Evolutionary conservation across 2,113 vertebrate species (phyloP), one percentile per base, ranked within the genome.

Genomic region (Mormyrus iriodes): DNA sequence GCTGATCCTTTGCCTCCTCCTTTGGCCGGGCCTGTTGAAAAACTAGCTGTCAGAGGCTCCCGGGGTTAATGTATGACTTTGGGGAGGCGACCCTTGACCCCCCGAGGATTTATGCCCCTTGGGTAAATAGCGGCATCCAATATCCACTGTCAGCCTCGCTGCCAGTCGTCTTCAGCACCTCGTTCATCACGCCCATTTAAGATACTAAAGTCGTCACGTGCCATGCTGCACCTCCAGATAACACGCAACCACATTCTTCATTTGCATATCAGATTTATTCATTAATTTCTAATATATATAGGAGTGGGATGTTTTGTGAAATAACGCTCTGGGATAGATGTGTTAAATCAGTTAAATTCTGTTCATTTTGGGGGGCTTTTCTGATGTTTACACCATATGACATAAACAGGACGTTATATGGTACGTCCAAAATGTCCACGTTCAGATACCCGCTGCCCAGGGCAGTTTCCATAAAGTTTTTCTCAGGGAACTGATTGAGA

Each of bases 101-200:
- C 91, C 85, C 7, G 84, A 93, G 92, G 93, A 94, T 95, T 94
- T 95, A 95, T 96, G 92, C 90, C 92, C 90, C 92, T 93, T 94
- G 94, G 93, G 95, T 94, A 95, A 96, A 95, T 95, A 95, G 94
- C 94, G 93, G 92, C 91, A 83, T 93, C 91, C 90, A 93, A 93
- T 94, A 93, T 95, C 93, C 93, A 88, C 93, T 94, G 93, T 95
- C 93, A 91, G 93, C 92, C 35, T 44, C 91, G 90, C 91, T 92
- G 92, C 94, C 93, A 93, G 94, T 94, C 93, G 90, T 90, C 91
- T 48, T 90, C 92, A 91, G 93, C 95, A 94, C 95, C 94, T 95
- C 94, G 95, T 95, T 94, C 91, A 95, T 96, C 94, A 95, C 90
- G 88, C 89, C 92, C 91, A 94, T 95, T 94, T 93, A 94, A 93